A percentile compares a stretch with the other conserved stretches of the same genome.
Conservation (phyloP, 2,113 vertebrate species). For the Oryzias woworae region DNA sequence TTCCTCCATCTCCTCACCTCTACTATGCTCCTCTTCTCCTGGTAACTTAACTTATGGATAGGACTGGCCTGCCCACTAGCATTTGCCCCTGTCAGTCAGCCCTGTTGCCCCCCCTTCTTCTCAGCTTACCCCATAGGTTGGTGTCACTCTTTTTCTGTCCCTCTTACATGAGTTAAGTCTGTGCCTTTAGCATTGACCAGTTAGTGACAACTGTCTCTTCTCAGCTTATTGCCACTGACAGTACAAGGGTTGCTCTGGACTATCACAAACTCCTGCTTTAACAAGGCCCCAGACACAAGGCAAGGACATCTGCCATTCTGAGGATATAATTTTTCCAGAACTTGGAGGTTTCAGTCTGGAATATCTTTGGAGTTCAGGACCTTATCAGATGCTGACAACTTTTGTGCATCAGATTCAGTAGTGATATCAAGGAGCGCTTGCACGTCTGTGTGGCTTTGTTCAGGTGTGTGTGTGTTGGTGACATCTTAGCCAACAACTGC, state of each 20-base stretch:
- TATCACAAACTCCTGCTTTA: slow-evolving; percentile 28
- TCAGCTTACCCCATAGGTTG: slow-evolving; percentile 76
- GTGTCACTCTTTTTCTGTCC: slow-evolving; percentile 75
- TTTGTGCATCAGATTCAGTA: slow-evolving; percentile 11
- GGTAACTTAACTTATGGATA: slow-evolving; percentile 66
- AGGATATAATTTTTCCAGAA: slow-evolving; percentile 51
- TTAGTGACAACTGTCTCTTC: slow-evolving; percentile 59
- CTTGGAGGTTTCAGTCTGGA: slow-evolving; percentile 66
- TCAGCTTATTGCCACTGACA: slow-evolving; percentile 47
- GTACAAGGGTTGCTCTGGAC: slow-evolving; percentile 29
- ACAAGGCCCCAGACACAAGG: slow-evolving; percentile 38
- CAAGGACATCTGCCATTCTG: slow-evolving; percentile 39
- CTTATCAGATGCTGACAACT: slow-evolving; percentile 37
- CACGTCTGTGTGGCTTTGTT: slow-evolving; percentile 35
- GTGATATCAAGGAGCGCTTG: slow-evolving; percentile 24
- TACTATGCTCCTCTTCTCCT: slow-evolving; percentile 33
- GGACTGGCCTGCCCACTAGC: slow-evolving; percentile 62
- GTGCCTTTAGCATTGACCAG: slow-evolving; percentile 67
- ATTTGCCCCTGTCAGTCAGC: slow-evolving; percentile 81
- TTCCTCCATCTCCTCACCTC: slow-evolving; percentile 35
- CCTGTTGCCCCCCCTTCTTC: slow-evolving; percentile 68
- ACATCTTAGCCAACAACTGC: slow-evolving; percentile 39
- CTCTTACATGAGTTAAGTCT: slow-evolving; percentile 71
- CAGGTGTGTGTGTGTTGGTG: slow-evolving; percentile 31
- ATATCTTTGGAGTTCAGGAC: slow-evolving; percentile 57